These are phyloP conservation scores for Schizopygopsis malacanthus DNA, from an alignment of 2,797 vertebrate species.

Conservation along the genomic window DNA sequence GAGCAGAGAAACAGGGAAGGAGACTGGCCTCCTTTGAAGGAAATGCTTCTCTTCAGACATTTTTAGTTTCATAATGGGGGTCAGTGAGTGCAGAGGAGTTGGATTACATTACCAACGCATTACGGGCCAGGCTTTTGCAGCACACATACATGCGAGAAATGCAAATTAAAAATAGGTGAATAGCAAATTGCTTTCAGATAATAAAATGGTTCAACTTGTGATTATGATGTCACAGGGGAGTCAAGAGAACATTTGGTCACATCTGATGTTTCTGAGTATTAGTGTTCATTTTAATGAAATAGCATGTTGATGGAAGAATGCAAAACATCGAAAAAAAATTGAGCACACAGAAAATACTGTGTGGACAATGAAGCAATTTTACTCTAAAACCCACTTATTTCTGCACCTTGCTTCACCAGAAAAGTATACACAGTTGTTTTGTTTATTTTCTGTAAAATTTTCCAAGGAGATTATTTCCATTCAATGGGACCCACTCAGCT, in stretches of 20 bases:
- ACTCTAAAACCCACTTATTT: not conserved
- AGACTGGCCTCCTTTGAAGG: constrained; percentile 48
- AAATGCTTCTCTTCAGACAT: constrained; percentile 41
- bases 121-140: constrained; percentile 27
- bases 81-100: constrained; percentile 47
- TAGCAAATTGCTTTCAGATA: constrained; percentile 49
- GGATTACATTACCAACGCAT: constrained; percentile 52
- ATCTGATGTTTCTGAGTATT: constrained; percentile 36
- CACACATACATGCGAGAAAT: constrained; percentile 15
- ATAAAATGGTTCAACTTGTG: constrained; percentile 48
- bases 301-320: constrained; percentile 5
- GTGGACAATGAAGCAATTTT: not conserved
- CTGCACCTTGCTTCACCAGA: not conserved
- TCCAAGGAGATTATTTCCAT: not conserved
- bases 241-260: constrained; percentile 47
- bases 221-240: constrained; percentile 48
- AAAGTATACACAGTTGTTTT: not conserved
- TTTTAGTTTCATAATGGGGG: constrained; percentile 48
- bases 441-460: not conserved
- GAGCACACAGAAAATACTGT: not conserved
- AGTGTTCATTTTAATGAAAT: constrained; percentile 27
- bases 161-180: constrained; percentile 51
- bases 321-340: not conserved
- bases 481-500: not conserved
- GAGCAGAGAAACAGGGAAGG: constrained; percentile 30